Percentiles rank a stretch among this genome's conserved stretches.
Evolutionary conservation across 2,113 vertebrate species (phyloP).

Genomic region (Petroica traversi): DNA sequence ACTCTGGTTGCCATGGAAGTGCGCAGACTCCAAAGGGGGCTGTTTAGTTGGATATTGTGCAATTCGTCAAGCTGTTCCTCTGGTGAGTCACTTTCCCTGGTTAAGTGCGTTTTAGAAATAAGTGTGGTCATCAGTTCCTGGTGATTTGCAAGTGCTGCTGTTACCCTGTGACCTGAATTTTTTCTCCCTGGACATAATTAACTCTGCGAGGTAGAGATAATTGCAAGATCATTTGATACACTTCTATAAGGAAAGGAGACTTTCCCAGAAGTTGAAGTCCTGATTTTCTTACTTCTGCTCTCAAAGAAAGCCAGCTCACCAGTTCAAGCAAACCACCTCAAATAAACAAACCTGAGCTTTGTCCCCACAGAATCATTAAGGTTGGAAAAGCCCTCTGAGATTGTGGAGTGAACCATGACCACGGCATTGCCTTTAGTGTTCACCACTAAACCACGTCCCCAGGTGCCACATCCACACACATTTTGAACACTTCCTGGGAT

Average conservation of each 20-base stretch:
- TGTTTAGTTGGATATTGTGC: constrained; percentile 25
- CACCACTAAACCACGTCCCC: neutral
- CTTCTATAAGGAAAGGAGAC: neutral
- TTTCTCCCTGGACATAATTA: constrained; percentile 43
- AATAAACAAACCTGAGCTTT: neutral
- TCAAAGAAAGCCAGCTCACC: neutral
- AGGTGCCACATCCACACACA: rapidly evolving
- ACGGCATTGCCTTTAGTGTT: neutral
- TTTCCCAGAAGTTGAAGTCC: neutral
- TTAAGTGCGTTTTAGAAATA: constrained; percentile 4
- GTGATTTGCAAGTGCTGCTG: constrained; percentile 1
- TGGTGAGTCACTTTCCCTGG: constrained; percentile 41
- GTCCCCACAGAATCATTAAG: neutral
- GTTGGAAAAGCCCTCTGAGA: neutral
- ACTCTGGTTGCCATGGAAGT: constrained; percentile 60
- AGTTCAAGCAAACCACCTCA: neutral
- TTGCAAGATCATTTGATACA: neutral
- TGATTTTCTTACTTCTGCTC: neutral
- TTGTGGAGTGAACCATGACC: rapidly evolving
- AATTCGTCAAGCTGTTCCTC: constrained; percentile 44
- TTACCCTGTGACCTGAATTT: constrained; percentile 25
- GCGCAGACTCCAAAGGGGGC: neutral
- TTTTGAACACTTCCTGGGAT: neutral
- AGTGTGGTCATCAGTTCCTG: constrained; percentile 45
- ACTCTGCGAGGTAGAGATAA: constrained; percentile 36